Evolutionary conservation across 2,797 vertebrate species (phyloP), one percentile per base, ranked within the genome.

Genomic region (Coracias cyanogaster): DNA sequence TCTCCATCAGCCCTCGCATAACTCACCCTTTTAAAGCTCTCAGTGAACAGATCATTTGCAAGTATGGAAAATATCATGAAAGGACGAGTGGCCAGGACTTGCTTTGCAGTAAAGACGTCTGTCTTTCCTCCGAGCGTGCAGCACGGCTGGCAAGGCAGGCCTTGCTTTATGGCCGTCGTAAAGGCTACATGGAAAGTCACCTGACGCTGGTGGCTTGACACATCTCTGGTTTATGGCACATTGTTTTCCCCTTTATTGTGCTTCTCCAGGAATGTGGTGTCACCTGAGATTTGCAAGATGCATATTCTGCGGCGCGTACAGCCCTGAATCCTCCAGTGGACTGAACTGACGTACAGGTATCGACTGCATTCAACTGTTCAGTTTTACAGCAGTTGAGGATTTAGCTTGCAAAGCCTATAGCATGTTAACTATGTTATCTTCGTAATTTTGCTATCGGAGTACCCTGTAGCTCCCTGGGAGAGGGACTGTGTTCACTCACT

Each of bases 121-220:
- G 52, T 16, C 8, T 46, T 35, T 60, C 52, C 51, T 8, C 1
- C 0, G 31, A 31, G 51, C 4, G 9, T 6, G 7, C 3, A 3
- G 90, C 19, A 13, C 0, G 0, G 29, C 35, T 10, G 0, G 48
- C 2, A 4, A 25, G 33, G 54, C 28, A 7, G 8, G 2, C 12
- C 65, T 43, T 29, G 52, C 8, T 69, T 65, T 76, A 35, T 41
- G 83, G 80, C 54, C 3, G 0, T 12, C 3, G 5, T 35, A 70
- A 91, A 88, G 54, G 45, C 57, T 29, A 1, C 0, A 0, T 52
- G 72, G 60, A 61, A 86, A 85, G 45, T 39, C 86, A 71, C 43
- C 46, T 39, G 76, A 65, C 1, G 5, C 54, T 61, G 49, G 21
- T 62, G 66, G 41, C 62, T 76, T 65, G 29, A 49, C 19, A 8